Conservation (phyloP, 2,888 invertebrate species). For the Bimastos eiseni region DNA sequence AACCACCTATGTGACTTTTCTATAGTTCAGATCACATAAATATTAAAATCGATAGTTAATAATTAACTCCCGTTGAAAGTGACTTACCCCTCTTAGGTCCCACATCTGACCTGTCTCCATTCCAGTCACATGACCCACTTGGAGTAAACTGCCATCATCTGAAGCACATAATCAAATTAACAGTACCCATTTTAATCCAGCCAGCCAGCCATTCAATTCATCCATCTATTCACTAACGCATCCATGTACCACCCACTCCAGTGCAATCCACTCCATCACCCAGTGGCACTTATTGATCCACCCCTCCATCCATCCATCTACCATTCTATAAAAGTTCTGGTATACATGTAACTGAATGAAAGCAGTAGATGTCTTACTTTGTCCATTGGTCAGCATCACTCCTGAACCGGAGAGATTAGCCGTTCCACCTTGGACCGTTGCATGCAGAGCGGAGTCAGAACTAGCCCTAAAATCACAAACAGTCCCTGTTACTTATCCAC, state of each 20-base stretch:
- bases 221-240: no score
- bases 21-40: background rate
- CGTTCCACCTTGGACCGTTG: background rate
- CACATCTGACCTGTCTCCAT: slow-evolving; percentile 8
- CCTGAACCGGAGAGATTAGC: background rate
- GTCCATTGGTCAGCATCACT: background rate
- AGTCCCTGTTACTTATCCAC: background rate
- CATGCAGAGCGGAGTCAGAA: slow-evolving; percentile 83
- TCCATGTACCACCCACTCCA: background rate
- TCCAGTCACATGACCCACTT: slow-evolving; percentile 16
- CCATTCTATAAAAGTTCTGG: background rate
- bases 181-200: background rate
- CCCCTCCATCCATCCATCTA: background rate
- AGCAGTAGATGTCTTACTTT: background rate
- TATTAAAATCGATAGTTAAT: background rate
- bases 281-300: background rate
- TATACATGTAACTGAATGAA: background rate
- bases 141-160: slow-evolving; percentile 20
- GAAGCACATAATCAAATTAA: background rate
- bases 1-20: background rate
- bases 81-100: slow-evolving; percentile 20
- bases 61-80: background rate
- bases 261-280: background rate
- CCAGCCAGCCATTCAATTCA: background rate
- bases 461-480: slow-evolving; percentile 63